These are phyloP conservation scores for Callospermophilus lateralis DNA, from an alignment of 2,113 vertebrate species.

Conservation along the genomic window DNA sequence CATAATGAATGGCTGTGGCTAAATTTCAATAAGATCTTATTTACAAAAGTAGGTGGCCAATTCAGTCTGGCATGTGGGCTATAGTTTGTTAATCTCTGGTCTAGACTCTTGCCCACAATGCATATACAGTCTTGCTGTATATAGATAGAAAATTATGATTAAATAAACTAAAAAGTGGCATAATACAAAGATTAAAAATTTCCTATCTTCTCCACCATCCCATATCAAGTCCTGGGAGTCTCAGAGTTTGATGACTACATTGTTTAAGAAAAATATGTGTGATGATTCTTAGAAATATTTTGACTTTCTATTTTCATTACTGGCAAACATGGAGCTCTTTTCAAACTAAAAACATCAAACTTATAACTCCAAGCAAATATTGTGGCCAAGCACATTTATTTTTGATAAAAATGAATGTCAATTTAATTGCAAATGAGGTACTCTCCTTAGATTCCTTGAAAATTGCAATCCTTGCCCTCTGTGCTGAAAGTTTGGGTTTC, in stretches of 20 bases:
- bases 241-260: conserved; percentile 81
- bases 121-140: not conserved
- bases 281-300: conserved; percentile 73
- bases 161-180: not conserved
- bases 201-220: not conserved
- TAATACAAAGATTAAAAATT: not conserved
- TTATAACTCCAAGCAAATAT: conserved; percentile 80
- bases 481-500: conserved; percentile 65
- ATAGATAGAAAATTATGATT: not conserved
- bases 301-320: conserved; percentile 84
- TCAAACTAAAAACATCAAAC: conserved; percentile 81
- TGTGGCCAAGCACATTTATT: conserved; percentile 84
- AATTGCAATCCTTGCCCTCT: conserved; percentile 80
- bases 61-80: not conserved
- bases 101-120: not conserved
- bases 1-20: not conserved
- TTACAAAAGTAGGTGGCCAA: not conserved
- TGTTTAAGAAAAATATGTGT: conserved; percentile 75
- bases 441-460: conserved; percentile 79
- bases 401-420: conserved; percentile 83
- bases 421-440: conserved; percentile 89
- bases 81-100: not conserved
- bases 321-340: conserved; percentile 80
- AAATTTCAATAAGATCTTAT: conserved; percentile 3
- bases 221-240: conserved; percentile 69